Base-by-base conservation (phyloP, 2,888 invertebrate genomes). In the Choristoneura rosaceana region DNA sequence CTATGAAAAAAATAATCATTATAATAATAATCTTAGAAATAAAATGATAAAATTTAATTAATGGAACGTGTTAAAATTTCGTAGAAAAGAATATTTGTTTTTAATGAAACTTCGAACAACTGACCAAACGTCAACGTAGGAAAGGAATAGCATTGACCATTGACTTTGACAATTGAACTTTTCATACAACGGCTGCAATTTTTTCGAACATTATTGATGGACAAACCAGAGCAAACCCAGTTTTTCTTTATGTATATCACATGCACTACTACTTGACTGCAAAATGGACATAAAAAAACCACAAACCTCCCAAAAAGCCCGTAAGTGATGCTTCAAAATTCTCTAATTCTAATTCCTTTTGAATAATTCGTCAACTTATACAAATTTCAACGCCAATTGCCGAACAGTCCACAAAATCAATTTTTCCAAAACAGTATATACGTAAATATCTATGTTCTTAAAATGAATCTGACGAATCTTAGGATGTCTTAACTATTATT, bases 231-330 rank as follows among this genome's bases (percentile, higher is more conserved):
- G 34, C 33, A 15, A 12, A 15, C n/a, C 25, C 47, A 45, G n/a
- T 64, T 73, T 69, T 73, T 64, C 17, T 68, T 63, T 15, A 73
- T 43, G 59, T 59, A 15, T 68, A 50, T 68, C 50, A 15, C 10
- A 2, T 14, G 10, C 9, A 62, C 55, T 67, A 25, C 33, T 15
- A 15, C 60, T 50, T 10, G 58, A 45, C 60, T 61, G 52, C 62
- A 80, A 75, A 71, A 91, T 91, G 89, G 87, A 89, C 60, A 78
- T 79, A 61, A 84, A 81, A 74, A 84, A 80, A 69, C 70, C 78
- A 71, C 83, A 83, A 73, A 81, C 71, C 55, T 82, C 71, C 43
- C 84, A 82, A 73, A 86, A 81, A 69, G 87, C 80, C 65, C 87
- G 91, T 91, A 84, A 84, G 90, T 84, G 69, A 12, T n/a, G 7